phyloP scores from a whole-genome alignment of 1,140 invertebrate species.

The Drosophila subobscura region DNA sequence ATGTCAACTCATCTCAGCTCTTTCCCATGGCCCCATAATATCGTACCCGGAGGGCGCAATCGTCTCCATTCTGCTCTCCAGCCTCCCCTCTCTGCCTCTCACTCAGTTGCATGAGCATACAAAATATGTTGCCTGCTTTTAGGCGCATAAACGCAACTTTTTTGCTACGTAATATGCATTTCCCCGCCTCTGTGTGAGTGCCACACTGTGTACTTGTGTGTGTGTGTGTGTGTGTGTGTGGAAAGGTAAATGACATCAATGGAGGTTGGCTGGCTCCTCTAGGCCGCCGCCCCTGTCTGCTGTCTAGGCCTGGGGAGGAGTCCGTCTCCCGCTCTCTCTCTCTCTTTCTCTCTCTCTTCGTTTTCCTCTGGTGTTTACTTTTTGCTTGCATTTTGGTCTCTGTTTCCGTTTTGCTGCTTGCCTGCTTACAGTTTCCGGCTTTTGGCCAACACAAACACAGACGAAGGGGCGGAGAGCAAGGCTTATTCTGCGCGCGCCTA shows the following conservation, averaged over 20 bases:
- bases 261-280: slow-evolving; percentile 71
- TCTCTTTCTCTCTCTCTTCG: background rate
- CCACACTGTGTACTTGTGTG: slow-evolving; percentile 5
- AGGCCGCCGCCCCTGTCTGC: slow-evolving; percentile 10
- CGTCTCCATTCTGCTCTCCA: no score
- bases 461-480: slow-evolving; percentile 13
- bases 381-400: slow-evolving; percentile 73
- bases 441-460: slow-evolving; percentile 29
- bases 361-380: slow-evolving; percentile 51
- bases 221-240: slow-evolving; percentile 45
- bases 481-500: slow-evolving; percentile 71
- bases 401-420: slow-evolving; percentile 76
- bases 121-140: slow-evolving; percentile 49
- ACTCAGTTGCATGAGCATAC: slow-evolving; percentile 10
- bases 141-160: slow-evolving; percentile 59
- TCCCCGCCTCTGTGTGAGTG: slow-evolving; percentile 23
- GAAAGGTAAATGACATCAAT: slow-evolving; percentile 81
- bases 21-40: background rate
- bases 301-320: background rate
- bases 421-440: slow-evolving; percentile 80
- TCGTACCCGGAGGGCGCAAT: slow-evolving; percentile 6
- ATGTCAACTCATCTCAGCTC: no score
- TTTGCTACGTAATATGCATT: slow-evolving; percentile 44
- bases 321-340: slow-evolving; percentile 1
- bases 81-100: no score